Base-by-base conservation (phyloP, 2,113 vertebrate genomes). In the Choloepus hoffmanni region DNA sequence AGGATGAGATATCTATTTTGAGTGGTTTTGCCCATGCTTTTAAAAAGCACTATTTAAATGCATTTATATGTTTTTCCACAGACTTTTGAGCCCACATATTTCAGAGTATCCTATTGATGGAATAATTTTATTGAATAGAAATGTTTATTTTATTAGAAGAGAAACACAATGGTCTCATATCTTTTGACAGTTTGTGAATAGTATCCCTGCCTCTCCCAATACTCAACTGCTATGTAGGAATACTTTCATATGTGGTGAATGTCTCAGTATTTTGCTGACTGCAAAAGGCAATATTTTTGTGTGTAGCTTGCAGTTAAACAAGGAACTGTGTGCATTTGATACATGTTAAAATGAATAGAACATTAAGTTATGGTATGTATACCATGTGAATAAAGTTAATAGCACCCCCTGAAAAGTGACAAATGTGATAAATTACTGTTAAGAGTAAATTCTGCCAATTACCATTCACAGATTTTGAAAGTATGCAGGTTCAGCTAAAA, bases 21-120 rank as follows among this genome's bases (percentile, higher is more conserved):
- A 92, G 53, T 95, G 70, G 43, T 78, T 90, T 58, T 86, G 87
- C 68, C 48, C 86, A 1, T 68, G 74, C 30, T 94, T 86, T 94
- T 68, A 73, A 94, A 94, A 92, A 87, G 4, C 28, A 76, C 76
- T 77, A 65, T 77, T 84, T 15, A 11, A 81, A 68, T 67, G 23
- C 88, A 28, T 65, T 73, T 77, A 65, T 8, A 36, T 86, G 36
- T 92, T 95, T 94, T 58, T 83, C 36, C 58, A 26, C 4, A 94
- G 58, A 33, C 48, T 50, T 73, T 45, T 43, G 60, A 90, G 19
- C 23, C 15, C n/a, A n/a, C 12, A 12, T 74, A 63, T 58, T 96
- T 96, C 33, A 78, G 48, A 96, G 58, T 95, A 93, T 68, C 55
- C 43, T 92, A 8, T 89, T 77, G 48, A 77, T 92, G 77, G 58